These are phyloP conservation scores for Oreochromis mossambicus DNA, from an alignment of 2,797 vertebrate species.

Conservation along the genomic window DNA sequence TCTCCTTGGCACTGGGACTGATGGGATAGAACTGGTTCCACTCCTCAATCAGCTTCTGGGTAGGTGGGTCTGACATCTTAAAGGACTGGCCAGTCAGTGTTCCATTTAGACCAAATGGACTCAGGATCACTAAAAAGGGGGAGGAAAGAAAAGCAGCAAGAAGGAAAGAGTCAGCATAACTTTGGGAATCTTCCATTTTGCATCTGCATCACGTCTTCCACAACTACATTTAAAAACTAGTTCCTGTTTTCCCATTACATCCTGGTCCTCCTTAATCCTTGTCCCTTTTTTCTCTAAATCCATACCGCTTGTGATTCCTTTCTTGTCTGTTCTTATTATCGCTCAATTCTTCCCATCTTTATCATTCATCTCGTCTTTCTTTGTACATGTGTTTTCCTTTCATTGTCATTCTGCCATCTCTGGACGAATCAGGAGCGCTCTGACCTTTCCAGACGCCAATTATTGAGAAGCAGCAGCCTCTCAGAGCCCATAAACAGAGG, in stretches of 20 bases:
- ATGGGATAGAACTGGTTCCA: constrained; percentile 99
- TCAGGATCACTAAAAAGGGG: constrained; percentile 85
- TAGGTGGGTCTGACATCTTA: constrained; percentile 96
- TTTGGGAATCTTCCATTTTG: neutral
- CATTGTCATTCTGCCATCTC: constrained; percentile 2
- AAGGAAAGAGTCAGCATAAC: neutral
- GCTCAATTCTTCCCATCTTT: neutral
- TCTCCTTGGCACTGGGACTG: constrained; percentile 85
- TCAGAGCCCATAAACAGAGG: constrained; percentile 66
- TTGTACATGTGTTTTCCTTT: neutral
- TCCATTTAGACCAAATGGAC: constrained; percentile 95
- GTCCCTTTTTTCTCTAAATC: neutral
- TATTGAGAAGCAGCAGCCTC: constrained; percentile 63
- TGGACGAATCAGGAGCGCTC: constrained; percentile 10
- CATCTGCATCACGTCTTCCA: neutral
- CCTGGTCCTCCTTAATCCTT: neutral
- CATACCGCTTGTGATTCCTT: neutral
- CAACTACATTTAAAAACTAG: neutral
- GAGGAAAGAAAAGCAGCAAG: neutral
- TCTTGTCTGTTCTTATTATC: neutral
- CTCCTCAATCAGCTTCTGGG: constrained; percentile 96
- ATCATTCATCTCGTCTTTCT: neutral
- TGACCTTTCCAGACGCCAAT: constrained; percentile 64
- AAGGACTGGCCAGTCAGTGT: constrained; percentile 97
- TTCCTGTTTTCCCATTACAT: neutral